Percentiles rank a stretch among this genome's conserved stretches.
Conservation (phyloP, 2,888 invertebrate genomes). For the Sceliomorpha sp. region DNA sequence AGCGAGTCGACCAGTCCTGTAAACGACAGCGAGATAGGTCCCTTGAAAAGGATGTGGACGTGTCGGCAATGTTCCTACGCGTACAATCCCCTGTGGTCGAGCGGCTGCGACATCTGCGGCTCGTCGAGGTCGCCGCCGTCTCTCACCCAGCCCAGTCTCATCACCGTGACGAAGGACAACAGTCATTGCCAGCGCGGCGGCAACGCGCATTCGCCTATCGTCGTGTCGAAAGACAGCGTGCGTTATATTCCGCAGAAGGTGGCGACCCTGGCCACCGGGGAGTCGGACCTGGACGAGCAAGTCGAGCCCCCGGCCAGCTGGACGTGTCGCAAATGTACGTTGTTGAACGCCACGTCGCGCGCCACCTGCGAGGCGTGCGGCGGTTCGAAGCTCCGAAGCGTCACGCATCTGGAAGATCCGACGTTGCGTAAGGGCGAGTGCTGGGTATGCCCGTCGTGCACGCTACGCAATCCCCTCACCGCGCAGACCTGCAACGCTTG, state of each 20-base stretch:
- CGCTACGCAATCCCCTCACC: conserved; percentile 88
- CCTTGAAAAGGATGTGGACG: conserved; percentile 88
- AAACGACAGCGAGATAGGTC: conserved; percentile 66
- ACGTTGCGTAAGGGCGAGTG: conserved; percentile 87
- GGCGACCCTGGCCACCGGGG: conserved; percentile 75
- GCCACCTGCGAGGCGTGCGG: conserved; percentile 92
- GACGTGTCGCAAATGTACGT: conserved; percentile 93
- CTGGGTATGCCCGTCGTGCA: conserved; percentile 87
- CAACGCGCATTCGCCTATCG: conserved; percentile 74
- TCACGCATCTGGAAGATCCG: conserved; percentile 84
- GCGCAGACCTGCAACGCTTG: conserved; percentile 87
- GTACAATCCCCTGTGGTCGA: conserved; percentile 90
- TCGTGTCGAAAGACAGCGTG: conserved; percentile 77
- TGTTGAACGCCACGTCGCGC: conserved; percentile 87
- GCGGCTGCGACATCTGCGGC: conserved; percentile 91
- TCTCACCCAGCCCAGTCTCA: conserved; percentile 85
- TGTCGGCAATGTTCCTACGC: conserved; percentile 94
- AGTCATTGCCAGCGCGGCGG: conserved; percentile 72
- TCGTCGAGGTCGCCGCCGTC: conserved; percentile 84
- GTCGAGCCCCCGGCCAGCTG: conserved; percentile 82
- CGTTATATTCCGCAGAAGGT: conserved; percentile 79
- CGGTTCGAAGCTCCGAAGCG: conserved; percentile 88
- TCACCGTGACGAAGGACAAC: conserved; percentile 85
- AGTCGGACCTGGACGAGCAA: conserved; percentile 84
- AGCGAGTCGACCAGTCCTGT: conserved; percentile 75